Base-by-base conservation (phyloP, 2,113 vertebrate species). In the Callipepla squamata region DNA sequence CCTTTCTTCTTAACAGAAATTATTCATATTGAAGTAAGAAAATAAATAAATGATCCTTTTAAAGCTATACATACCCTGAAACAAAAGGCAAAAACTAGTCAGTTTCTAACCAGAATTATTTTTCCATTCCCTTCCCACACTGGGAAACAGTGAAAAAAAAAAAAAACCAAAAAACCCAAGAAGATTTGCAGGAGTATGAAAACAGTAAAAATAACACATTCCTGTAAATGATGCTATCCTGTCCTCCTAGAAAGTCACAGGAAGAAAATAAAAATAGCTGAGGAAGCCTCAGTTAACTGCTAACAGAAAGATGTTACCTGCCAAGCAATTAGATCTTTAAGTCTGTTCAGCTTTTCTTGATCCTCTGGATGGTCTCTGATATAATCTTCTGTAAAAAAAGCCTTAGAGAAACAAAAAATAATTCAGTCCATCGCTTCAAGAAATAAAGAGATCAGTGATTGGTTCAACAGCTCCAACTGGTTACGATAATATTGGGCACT, bases 301-400 rank as follows among this genome's bases (percentile, higher is more conserved):
- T 77, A 3, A 40, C 68, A 55, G 50, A 40, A 73, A 53, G 47
- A 62, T 68, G n/a, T 90, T 97, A 99, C 99, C 99, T 99, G 99
- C 99, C 99, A 99, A 3, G 99, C 99, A 58, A 99, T 99, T 94
- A 99, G 98, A 93, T 99, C 99, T 96, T 99, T 99, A 89, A 99
- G 98, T 74, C 97, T 98, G 23, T 95, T 92, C 85, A 99, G 97
- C 95, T 99, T 99, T 14, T 99, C 99, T 96, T 97, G 97, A 97
- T 99, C 99, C 75, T 98, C 98, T 6, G 97, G 97, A 93, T 99
- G 98, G 18, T 98, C 95, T 73, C 89, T 97, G 65, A 47, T 93
- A 83, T 99, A 99, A 57, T 98, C 98, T 5, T 99, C 99, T 6
- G 98, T 99, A 92, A 99, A 99, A 97, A 99, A 99, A 47, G 99